Evolutionary conservation across 2,113 vertebrate species (phyloP), one percentile per base, ranked within the genome.

Genomic region (Coturnix japonica): DNA sequence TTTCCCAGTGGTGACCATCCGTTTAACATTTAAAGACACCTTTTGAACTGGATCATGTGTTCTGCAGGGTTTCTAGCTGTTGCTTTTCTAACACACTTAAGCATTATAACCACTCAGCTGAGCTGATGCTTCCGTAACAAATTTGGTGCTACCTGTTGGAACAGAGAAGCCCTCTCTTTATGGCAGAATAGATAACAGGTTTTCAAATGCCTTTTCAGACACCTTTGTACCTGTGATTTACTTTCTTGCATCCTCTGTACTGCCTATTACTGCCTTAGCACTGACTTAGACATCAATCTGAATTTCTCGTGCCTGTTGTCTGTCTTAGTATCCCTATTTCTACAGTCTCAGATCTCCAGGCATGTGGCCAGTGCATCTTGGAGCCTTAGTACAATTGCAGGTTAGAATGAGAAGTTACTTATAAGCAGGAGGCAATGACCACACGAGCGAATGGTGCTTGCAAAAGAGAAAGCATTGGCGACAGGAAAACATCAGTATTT

Each of bases 221-320:
- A 64, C 67, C 39, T 66, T 25, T 7, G 30, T 57, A 47, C 7
- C 3, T 22, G 67, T 37, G 3, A 11, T 77, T 77, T 51, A 11
- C 33, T 75, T 81, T n/a, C 41, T 83, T 81, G 22, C 35, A 78
- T 19, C 1, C 6, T 8, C 7, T 23, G 3, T 53, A 13, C 2
- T 31, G 26, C 17, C 0, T 35, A 53, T 17, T 1, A 1, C 21
- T 57, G 46, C 14, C 5, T 10, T 46, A 59, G 16, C 3, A 20
- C 51, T 67, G 4, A 13, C 2, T 56, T 43, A 53, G 21, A 3
- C 26, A 28, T 28, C 26, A 13, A 21, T 51, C 43, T 60, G 39
- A 80, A 30, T 75, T 86, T 61, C 28, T 89, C 3, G 64, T 35
- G 9, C 20, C 59, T 16, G 14, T 11, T 17, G 51, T 13, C 14